Percentiles rank a stretch among this genome's conserved stretches.
Evolutionary conservation across 2,113 vertebrate genomes (phyloP).

Genomic region (Pangasianodon hypophthalmus): DNA sequence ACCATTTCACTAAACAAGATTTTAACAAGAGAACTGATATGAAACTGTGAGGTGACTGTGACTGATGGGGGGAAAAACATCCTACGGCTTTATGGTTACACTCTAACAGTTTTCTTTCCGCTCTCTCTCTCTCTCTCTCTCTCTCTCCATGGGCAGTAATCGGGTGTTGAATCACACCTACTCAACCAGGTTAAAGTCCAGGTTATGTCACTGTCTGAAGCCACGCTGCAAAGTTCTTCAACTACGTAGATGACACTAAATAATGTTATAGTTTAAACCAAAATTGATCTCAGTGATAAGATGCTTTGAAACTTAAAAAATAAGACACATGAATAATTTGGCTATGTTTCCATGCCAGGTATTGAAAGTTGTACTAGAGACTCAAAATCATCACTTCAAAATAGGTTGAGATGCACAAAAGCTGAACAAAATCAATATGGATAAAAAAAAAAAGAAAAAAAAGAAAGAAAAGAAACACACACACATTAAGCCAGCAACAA

Average conservation of each 20-base stretch:
- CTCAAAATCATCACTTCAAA: not conserved
- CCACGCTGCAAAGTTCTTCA: not conserved
- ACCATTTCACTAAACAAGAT: not conserved
- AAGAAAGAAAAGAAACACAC: not conserved
- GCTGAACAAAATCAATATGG: not conserved
- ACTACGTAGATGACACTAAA: not conserved
- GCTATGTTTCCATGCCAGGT: not conserved
- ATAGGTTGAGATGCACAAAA: not conserved
- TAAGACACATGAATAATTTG: not conserved
- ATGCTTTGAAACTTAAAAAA: not conserved
- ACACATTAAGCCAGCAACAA: not conserved
- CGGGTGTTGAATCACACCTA: conserved; percentile 28
- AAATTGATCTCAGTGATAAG: not conserved
- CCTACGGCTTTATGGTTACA: not conserved
- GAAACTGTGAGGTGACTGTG: not conserved
- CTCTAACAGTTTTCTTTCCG: not conserved
- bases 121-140: not conserved
- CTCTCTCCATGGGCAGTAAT: not conserved
- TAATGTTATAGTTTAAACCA: not conserved
- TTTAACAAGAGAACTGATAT: not conserved
- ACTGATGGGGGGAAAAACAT: not conserved
- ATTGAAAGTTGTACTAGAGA: not conserved
- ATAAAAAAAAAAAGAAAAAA: not conserved
- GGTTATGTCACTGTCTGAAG: conserved; percentile 30
- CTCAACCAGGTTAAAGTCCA: conserved; percentile 15